Base-by-base conservation (phyloP, 2,113 vertebrate species). In the Neogale vison region DNA sequence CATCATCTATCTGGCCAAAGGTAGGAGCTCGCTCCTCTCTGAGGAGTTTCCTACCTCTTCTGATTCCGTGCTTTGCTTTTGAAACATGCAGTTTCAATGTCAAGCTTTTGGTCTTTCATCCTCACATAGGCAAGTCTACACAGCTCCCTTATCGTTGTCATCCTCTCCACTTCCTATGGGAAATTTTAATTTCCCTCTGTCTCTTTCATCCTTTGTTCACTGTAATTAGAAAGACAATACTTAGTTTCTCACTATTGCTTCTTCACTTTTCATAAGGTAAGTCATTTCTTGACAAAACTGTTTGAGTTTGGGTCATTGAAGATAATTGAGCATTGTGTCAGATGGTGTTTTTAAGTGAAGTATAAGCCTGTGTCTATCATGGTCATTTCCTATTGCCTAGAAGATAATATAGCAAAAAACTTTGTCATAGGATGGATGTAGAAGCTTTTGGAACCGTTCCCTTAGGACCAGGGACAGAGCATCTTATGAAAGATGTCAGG, bases 1-100 rank as follows among this genome's bases (percentile, higher is more conserved):
- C 97, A 99, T 99, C 98, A 99, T 99, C 88, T 99, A 99, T 96
- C 98, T 99, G 98, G 99, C 99, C 39, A 99, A 99, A 98, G 99
- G 99, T 99, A 98, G 29, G 96, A 87, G 7, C 10, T 89, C 36
- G 65, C 8, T 1, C 7, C 12, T 21, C 42, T 29, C 1, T 39
- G 34, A 47, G 24, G 39, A 12, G 11, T 59, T 76, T 79, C 14
- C 17, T 12, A 18, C 12, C 4, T n/a, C 9, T 59, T 36, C 47
- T n/a, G 20, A 47, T 17, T 39, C 31, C 2, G 0, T 77, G 39
- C 36, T 67, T 76, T 21, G 42, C 65, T 39, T 76, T 76, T 34
- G 31, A 47, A 76, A 7, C 8, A 31, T 76, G 67, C 6, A 6
- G 0, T 65, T 65, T 47, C 59, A 23, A 0, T 18, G 26, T 76